These are phyloP conservation scores for Cantharis flavilabris DNA, from an alignment of 2,888 invertebrate genomes.

Conservation along the genomic window DNA sequence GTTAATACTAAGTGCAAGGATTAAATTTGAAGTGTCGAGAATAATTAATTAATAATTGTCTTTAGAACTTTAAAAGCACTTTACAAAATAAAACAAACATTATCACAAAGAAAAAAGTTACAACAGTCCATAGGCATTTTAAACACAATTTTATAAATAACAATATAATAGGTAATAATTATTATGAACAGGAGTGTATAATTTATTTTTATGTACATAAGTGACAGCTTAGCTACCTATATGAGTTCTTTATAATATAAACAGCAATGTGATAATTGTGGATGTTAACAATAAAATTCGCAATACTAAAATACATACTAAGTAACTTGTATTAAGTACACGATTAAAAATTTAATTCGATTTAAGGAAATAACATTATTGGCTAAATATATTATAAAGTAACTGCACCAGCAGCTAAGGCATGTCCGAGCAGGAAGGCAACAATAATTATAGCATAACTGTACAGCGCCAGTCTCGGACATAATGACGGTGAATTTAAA, in stretches of 20 bases:
- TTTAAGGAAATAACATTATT: constrained; percentile 12
- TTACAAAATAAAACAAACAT: constrained; percentile 30
- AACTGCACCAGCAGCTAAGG: constrained; percentile 30
- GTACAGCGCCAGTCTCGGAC: constrained; percentile 36
- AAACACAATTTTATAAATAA: constrained; percentile 48
- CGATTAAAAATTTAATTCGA: constrained; percentile 11
- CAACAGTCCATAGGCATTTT: constrained; percentile 50
- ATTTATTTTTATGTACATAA: constrained; percentile 45
- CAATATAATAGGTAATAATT: constrained; percentile 42
- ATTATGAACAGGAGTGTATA: constrained; percentile 50
- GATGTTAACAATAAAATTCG: constrained; percentile 18
- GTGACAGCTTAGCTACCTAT: constrained; percentile 27
- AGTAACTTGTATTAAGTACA: constrained; percentile 11
- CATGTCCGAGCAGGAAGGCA: constrained; percentile 33
- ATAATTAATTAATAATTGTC: constrained; percentile 15
- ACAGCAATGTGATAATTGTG: constrained; percentile 13
- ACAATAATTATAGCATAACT: constrained; percentile 34
- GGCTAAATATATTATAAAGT: constrained; percentile 31
- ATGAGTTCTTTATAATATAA: constrained; percentile 29
- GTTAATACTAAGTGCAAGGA: constrained; percentile 25
- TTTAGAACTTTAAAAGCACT: constrained; percentile 29
- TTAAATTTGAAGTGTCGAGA: constrained; percentile 30
- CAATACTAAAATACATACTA: not conserved
- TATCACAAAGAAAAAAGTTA: constrained; percentile 44
- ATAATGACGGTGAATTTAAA: constrained; percentile 33